Base-by-base conservation (phyloP, 2,888 invertebrate species). In the Drosophila robusta region DNA sequence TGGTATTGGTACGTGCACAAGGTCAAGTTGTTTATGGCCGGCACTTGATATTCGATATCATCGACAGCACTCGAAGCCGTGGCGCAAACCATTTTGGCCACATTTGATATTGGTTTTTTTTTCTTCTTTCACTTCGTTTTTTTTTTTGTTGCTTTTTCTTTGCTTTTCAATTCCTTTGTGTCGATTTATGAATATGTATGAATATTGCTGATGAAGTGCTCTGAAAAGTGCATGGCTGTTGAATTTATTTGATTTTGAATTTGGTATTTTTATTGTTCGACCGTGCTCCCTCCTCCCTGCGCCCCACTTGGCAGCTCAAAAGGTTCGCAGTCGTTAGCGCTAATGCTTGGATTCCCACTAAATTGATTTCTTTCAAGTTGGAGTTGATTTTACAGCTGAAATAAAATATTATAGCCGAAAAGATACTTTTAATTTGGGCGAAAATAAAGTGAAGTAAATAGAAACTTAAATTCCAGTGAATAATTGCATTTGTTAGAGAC, bases 1-100 rank as follows among this genome's bases (percentile, higher is more conserved):
- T 24, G 34, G 44, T 22, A 32, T 36, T 44, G 70, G 63, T 71
- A 86, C 88, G 85, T 85, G 85, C 88, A 80, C 88, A 85, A 85
- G 85, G 85, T 85, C 85, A 85, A 83, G 83, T 88, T 80, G 83
- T 88, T 88, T 84, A 88, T 86, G 88, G 86, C 66, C 81, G 70
- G 74, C 87, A 87, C 87, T 82, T 82, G 85, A 82, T 75, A 84
- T 78, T 71, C 64, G 78, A 82, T 84, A 84, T 78, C 81, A 84
- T 87, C 72, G 72, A 69, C 65, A 67, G 55, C 34, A 34, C 34
- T 34, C 34, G 4, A 34, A 29, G 44, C 45, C 29, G 50, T 44
- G 38, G 47, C 69, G 55, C 45, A 38, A 69, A 42, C 52, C 61
- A 61, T 73, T 70, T 71, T 56, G 61, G 51, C 71, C 62, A 57